Evolutionary conservation across 35 echinoderm and acorn worm genomes (phyloP).

Genomic region (Eucidaris tribuloides): DNA sequence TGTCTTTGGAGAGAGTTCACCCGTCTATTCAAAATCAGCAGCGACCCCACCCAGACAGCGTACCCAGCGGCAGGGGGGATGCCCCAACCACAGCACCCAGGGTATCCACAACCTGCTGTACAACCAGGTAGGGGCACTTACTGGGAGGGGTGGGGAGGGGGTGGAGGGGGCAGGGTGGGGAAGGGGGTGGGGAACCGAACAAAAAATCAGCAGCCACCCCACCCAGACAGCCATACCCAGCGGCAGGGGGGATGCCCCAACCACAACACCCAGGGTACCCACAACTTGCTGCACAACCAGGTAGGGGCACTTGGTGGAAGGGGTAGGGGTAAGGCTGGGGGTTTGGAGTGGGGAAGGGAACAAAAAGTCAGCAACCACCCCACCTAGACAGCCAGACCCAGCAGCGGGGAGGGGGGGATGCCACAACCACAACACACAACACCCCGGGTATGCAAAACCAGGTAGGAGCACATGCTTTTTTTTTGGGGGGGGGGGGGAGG

Average conservation of each 20-base stretch:
- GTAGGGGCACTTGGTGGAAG: too few relatives aligned
- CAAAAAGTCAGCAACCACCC: slow-evolving; percentile 9
- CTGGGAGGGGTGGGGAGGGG: too few relatives aligned
- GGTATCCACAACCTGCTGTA: slow-evolving; percentile 10
- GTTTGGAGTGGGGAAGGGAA: too few relatives aligned
- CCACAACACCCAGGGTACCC: slow-evolving; percentile 3
- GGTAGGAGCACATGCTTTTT: too few relatives aligned
- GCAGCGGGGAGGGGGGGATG: slow-evolving; percentile 20
- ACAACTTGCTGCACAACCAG: too few relatives aligned
- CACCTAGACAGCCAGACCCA: slow-evolving; percentile 55
- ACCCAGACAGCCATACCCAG: slow-evolving; percentile 55
- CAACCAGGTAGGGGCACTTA: too few relatives aligned
- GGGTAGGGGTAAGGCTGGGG: too few relatives aligned
- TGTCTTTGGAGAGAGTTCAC: slow-evolving; percentile 85
- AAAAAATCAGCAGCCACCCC: slow-evolving; percentile 17
- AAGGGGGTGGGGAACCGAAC: too few relatives aligned
- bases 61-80: slow-evolving; percentile 39
- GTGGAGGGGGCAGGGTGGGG: too few relatives aligned
- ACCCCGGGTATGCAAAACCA: background rate
- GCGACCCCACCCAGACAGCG: slow-evolving; percentile 36
- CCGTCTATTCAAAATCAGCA: slow-evolving; percentile 60
- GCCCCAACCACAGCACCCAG: background rate
- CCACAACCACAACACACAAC: too few relatives aligned
- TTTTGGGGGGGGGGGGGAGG: too few relatives aligned
- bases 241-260: slow-evolving; percentile 17